Evolutionary conservation across 2,113 vertebrate species (phyloP), one percentile per base, ranked within the genome.

Genomic region (Dipodomys stephensi): DNA sequence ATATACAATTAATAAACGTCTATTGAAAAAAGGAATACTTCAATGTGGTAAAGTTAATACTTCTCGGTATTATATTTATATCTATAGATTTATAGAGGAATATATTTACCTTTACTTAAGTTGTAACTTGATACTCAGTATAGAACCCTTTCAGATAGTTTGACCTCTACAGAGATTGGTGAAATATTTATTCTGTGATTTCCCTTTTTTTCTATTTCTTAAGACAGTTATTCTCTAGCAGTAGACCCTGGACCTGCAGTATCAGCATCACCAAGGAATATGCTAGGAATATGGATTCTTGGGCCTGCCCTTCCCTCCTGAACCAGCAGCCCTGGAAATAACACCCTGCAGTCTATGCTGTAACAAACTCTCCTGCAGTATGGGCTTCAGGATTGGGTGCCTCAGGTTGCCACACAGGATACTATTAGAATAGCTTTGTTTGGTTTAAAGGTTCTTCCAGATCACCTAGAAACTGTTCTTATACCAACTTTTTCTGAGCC

Each of bases 61-160:
- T 83, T 65, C 82, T 90, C 57, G n/a, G 76, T 62, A 72, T 83
- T 80, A 92, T 69, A 93, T 80, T 89, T 87, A 1, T 72, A 77
- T 64, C 67, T 83, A 76, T 28, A 64, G 62, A 89, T 91, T 80
- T 79, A 44, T 72, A 80, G 83, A 28, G 76, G 35, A 49, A 2
- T 86, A 86, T 22, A 85, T 92, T 80, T n/a, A 80, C 27, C 2
- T 84, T 74, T 92, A 32, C 8, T 77, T 35, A 39, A 60, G 16
- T 80, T 88, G 20, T n/a, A 82, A 6, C 11, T 83, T 83, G n/a
- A 68, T 35, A 39, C 39, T 39, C 39, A 88, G 12, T 68, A 72
- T 16, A 93, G 65, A 87, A 87, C 64, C 28, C 44, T 32, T 62
- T 78, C 46, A 76, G 32, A 32, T n/a, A 78, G 20, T 27, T 93